Conservation (phyloP, 2,888 invertebrate genomes). For the Machimus rusticus region DNA sequence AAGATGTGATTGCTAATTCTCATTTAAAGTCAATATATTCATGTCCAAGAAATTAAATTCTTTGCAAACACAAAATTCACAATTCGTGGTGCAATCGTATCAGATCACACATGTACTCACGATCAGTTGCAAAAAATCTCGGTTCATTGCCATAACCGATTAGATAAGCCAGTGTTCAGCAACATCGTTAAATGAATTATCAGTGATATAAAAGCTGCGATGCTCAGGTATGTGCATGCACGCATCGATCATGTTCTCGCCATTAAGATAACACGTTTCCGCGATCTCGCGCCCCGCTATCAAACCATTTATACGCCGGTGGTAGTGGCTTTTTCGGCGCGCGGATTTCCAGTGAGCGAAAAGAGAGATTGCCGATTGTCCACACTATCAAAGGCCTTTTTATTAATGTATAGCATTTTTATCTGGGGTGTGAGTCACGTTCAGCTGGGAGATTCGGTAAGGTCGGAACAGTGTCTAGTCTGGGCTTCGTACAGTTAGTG, state of each 20-base stretch:
- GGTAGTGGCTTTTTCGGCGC: background rate
- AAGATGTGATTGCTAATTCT: background rate
- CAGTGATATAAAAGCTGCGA: background rate
- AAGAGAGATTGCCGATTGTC: background rate
- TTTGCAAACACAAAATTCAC: background rate
- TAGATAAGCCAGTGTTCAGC: background rate
- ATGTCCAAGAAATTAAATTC: background rate
- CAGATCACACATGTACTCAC: background rate
- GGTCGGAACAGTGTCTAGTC: background rate
- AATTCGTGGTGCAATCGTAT: background rate
- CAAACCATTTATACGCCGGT: background rate
- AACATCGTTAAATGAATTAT: background rate
- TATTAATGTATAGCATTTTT: background rate
- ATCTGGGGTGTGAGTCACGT: background rate
- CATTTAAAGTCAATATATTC: background rate
- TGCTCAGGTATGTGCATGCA: background rate
- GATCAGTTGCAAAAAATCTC: background rate
- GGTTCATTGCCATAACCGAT: background rate
- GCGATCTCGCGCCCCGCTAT: background rate
- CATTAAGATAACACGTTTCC: background rate
- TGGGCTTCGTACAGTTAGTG: background rate
- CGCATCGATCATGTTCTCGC: background rate
- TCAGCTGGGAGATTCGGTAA: background rate
- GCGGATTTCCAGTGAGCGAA: background rate
- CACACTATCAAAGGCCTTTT: background rate